Base-by-base conservation (phyloP, 2,113 vertebrate genomes). In the Gallinago undulata region DNA sequence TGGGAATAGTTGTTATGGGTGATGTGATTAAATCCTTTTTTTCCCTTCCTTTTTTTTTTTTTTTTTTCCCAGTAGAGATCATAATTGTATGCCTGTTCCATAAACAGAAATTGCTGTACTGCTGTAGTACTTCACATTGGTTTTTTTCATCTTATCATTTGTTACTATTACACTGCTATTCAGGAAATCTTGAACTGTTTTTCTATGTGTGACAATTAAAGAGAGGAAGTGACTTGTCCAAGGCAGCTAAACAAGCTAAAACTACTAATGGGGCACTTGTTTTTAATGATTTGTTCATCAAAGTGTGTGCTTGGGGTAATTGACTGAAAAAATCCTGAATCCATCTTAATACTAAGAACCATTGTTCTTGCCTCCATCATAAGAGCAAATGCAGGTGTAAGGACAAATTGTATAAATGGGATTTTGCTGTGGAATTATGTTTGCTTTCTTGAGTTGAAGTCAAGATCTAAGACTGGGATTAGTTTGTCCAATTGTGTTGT, bases 381-480 rank as follows among this genome's bases (percentile, higher is more conserved):
- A 10, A 31, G 15, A 84, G 48, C 18, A 81, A 41, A n/a, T 47
- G 23, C 31, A 64, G 64, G 22, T 0, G 6, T 76, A 37, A 80
- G 62, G 57, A 35, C 19, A 31, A 10, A n/a, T 8, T 0, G 0
- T 23, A 11, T 35, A 30, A 45, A 10, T 47, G 35, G 51, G 21
- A 14, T 45, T 76, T 93, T 86, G 31, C 39, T 81, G 19, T 59
- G 64, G n/a, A 13, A 10, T 59, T 68, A 8, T 24, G 13, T 19
- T 87, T 22, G 10, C 10, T 21, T 85, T 73, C 53, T 68, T 64
- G 17, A 69, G 23, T 11, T 62, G 39, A 81, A 90, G 35, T 64
- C 28, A 74, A 19, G 35, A 13, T 24, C 2, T 62, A 16, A 35
- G 27, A 18, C 4, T 13, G 25, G n/a, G 19, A 11, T 63, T 43